Evolutionary conservation across 2,888 invertebrate species (phyloP).

Genomic region (Netelia melanura): DNA sequence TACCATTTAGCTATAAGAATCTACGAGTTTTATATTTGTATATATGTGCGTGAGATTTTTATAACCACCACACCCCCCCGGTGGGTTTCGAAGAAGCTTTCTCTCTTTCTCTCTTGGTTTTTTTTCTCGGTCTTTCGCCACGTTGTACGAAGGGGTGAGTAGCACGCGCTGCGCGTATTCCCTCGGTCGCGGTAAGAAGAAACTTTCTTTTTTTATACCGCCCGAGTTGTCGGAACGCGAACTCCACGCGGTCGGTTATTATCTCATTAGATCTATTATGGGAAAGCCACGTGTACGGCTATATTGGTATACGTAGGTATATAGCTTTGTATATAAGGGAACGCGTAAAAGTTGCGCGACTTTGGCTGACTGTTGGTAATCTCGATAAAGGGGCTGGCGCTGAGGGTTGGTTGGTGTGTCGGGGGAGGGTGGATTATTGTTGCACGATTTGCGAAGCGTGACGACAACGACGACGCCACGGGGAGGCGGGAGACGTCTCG

Average conservation of each 20-base stretch:
- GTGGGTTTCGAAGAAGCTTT: background rate
- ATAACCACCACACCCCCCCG: background rate
- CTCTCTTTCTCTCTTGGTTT: background rate
- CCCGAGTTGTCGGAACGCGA: background rate
- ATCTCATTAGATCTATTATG: slow-evolving; percentile 15
- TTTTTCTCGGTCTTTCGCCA: background rate
- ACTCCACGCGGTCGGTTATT: slow-evolving; percentile 1
- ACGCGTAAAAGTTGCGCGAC: background rate
- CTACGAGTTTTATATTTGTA: background rate
- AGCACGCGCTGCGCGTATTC: background rate
- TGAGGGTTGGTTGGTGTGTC: background rate
- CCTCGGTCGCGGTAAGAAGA: background rate
- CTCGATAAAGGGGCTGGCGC: background rate
- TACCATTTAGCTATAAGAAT: slow-evolving; percentile 1
- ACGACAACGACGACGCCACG: slow-evolving; percentile 5
- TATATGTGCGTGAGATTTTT: background rate
- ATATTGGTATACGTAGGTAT: slow-evolving; percentile 17
- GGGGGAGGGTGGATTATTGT: slow-evolving; percentile 28
- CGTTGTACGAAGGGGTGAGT: background rate
- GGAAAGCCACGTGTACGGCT: slow-evolving; percentile 3
- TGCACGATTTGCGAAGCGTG: slow-evolving; percentile 16
- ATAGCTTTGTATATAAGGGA: background rate
- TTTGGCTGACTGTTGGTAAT: slow-evolving; percentile 13
- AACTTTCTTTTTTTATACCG: slow-evolving; percentile 5
- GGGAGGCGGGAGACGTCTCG: slow-evolving; percentile 4